Conservation (phyloP, 2,797 vertebrate genomes). For the Phylloscopus collybita region DNA sequence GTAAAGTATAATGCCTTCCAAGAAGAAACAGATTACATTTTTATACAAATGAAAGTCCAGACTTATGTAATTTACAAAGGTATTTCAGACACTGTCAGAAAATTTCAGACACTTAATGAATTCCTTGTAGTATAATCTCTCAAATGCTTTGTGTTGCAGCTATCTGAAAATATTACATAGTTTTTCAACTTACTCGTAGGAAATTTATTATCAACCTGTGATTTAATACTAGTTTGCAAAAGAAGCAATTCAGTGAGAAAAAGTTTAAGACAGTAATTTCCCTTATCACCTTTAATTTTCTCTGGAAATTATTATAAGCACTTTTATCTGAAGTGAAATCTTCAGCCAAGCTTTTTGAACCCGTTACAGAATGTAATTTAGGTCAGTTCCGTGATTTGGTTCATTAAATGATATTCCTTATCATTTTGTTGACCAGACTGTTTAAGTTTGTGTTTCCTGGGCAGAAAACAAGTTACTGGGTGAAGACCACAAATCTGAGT, state of each 20-base stretch:
- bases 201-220: constrained; percentile 11
- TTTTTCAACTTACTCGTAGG: neutral
- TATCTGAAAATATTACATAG: constrained; percentile 16
- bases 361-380: neutral
- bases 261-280: neutral
- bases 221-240: constrained; percentile 16
- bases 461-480: neutral
- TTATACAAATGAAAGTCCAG: constrained; percentile 42
- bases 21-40: constrained; percentile 13
- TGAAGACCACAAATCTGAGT: neutral
- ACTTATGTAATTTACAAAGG: constrained; percentile 26
- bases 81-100: constrained; percentile 23
- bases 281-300: constrained; percentile 30
- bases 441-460: neutral
- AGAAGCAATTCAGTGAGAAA: neutral
- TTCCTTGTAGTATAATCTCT: neutral
- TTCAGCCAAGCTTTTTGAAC: neutral
- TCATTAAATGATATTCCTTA: neutral
- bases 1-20: constrained; percentile 33
- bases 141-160: neutral
- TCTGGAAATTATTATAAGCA: constrained; percentile 11
- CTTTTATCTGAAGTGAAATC: constrained; percentile 14
- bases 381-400: neutral
- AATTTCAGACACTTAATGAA: constrained; percentile 21
- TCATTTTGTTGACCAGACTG: neutral